phyloP scores from a whole-genome alignment of 2,888 invertebrate genomes.

The Dysmachus trigonus region DNA sequence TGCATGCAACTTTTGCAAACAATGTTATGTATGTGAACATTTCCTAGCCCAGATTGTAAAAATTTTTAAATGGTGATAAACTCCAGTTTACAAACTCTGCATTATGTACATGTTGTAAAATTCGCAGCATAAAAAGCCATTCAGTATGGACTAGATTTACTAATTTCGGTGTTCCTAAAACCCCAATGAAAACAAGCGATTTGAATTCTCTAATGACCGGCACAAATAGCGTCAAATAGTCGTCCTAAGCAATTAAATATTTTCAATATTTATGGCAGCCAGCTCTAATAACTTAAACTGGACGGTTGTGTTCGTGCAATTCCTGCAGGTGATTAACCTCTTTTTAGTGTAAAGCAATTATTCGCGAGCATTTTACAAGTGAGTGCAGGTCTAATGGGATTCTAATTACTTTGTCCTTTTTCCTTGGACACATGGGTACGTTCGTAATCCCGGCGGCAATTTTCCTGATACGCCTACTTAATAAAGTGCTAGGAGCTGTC shows the following conservation, averaged over 20 bases:
- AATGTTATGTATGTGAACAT: not conserved
- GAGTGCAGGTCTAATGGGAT: not conserved
- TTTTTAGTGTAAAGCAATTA: slow-evolving; percentile 6
- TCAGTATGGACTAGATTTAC: not conserved
- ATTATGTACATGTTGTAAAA: not conserved
- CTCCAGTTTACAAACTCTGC: not conserved
- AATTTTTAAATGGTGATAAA: not conserved
- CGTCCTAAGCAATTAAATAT: not conserved
- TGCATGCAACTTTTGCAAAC: no score
- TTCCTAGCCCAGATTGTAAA: not conserved
- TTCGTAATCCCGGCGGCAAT: not conserved
- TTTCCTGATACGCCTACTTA: not conserved
- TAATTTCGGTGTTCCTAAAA: not conserved
- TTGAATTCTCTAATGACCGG: not conserved
- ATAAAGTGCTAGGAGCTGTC: not conserved
- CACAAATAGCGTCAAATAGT: not conserved
- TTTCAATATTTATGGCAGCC: not conserved
- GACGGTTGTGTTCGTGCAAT: not conserved
- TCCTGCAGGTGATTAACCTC: not conserved
- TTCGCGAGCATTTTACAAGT: not conserved
- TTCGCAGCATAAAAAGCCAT: not conserved
- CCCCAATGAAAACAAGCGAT: not conserved
- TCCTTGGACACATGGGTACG: not conserved
- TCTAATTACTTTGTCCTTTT: slow-evolving; percentile 20
- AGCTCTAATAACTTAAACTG: not conserved